Base-by-base conservation (phyloP, 2,888 invertebrate species). In the Plagodis pulveraria region DNA sequence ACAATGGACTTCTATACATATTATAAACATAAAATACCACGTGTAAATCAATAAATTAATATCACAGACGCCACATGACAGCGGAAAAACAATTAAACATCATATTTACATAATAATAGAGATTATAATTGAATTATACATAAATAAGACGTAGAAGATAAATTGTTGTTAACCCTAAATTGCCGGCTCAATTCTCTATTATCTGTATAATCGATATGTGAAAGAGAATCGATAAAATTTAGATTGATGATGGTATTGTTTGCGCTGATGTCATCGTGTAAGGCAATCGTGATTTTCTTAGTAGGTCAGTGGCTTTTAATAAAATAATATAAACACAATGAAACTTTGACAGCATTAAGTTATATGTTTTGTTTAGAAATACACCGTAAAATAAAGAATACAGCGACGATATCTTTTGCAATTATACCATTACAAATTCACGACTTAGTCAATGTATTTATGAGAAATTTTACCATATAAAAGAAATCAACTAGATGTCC, bases 1-100 rank as follows among this genome's bases (percentile, higher is more conserved):
- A 59, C 59, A 59, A 55, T 59, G 46, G 50, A n/a, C 11, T 33
- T 22, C 47, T 32, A 55, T 48, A 58, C 52, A 50, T 44, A 54
- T 55, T 44, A 42, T 32, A 46, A 12, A 43, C 44, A 55, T 51
- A 11, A 34, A 48, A 40, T 42, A 36, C 46, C 55, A 55, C 55
- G 59, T 44, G 50, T 50, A 41, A 5, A 12, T 12, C 49, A 41
- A 55, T 51, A 41, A 46, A 53, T 53, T 49, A 50, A 33, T 47
- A n/a, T 50, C 42, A 51, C 22, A 41, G 32, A 43, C 22, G 34
- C 43, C 6, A 36, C 33, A 6, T 10, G 32, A 43, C 32, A 10
- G 40, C 34, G 49, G 50, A 12, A 56, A 56, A 50, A 56, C 50
- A 44, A 34, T 9, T 12, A 32, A 10, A 22, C 34, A 47, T 4